Evolutionary conservation across 2,888 invertebrate genomes (phyloP).

Genomic region (Disparrhopalites patrizii): DNA sequence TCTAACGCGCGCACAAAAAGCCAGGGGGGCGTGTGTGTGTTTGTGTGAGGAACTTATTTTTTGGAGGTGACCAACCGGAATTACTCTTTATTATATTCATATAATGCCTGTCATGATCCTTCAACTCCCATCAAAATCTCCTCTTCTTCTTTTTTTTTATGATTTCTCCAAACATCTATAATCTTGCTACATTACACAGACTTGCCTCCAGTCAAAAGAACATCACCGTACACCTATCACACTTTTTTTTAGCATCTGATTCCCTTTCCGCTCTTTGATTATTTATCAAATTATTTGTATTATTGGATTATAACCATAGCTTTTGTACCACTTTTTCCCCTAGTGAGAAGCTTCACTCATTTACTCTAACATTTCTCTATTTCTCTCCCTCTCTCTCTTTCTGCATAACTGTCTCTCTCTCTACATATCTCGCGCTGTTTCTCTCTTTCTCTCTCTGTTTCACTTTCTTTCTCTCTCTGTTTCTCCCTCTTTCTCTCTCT

Average conservation of each 20-base stretch:
- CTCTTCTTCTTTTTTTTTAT: too few species aligned
- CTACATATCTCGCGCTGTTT: too few species aligned
- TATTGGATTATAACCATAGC: constrained; percentile 2
- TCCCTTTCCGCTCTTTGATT: constrained; percentile 1
- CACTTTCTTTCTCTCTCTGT: too few species aligned
- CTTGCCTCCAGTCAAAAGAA: constrained; percentile 21
- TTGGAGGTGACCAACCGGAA: constrained; percentile 30
- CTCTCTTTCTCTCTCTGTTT: too few species aligned
- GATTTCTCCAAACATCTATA: constrained; percentile 24
- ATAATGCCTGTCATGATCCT: constrained; percentile 22
- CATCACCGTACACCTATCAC: background rate
- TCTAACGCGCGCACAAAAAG: constrained; percentile 15
- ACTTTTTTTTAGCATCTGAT: background rate
- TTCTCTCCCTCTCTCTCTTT: too few species aligned
- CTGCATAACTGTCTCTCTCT: too few species aligned
- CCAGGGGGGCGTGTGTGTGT: constrained; percentile 25
- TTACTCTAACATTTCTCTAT: too few species aligned
- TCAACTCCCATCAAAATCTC: constrained; percentile 27
- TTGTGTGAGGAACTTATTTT: constrained; percentile 27
- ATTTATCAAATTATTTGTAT: background rate
- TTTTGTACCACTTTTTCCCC: too few species aligned
- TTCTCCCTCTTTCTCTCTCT: too few species aligned
- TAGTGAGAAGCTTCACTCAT: too few species aligned
- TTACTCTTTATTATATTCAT: constrained; percentile 20
- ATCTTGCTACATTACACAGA: constrained; percentile 22